Evolutionary conservation across 1,140 invertebrate genomes (phyloP).

Genomic region (Drosophila aff.): DNA sequence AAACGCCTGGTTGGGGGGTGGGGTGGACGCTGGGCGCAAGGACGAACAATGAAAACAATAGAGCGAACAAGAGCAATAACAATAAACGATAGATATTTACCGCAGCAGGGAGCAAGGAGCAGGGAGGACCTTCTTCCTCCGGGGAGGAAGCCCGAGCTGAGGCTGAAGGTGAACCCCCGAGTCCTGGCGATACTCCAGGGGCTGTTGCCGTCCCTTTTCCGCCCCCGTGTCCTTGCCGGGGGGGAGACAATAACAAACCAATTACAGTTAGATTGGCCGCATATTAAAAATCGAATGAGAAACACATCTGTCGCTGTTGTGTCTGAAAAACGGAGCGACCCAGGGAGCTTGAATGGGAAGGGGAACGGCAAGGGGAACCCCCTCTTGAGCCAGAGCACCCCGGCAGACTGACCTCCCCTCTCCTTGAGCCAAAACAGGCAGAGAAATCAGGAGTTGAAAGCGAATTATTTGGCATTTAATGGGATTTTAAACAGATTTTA

Average conservation of each 20-base stretch:
- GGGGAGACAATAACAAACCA: constrained; percentile 85
- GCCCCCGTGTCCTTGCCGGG: constrained; percentile 44
- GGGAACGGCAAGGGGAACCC: background rate
- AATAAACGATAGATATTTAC: constrained; percentile 83
- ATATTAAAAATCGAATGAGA: constrained; percentile 85
- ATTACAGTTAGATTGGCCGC: constrained; percentile 85
- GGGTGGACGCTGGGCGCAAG: constrained; percentile 13
- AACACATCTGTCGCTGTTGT: constrained; percentile 82
- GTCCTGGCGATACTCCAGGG: constrained; percentile 28
- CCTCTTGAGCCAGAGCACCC: background rate
- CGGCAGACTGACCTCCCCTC: background rate
- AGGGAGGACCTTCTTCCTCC: background rate
- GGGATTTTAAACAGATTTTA: background rate
- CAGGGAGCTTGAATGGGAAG: background rate
- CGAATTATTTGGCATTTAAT: background rate
- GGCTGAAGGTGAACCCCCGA: constrained; percentile 25
- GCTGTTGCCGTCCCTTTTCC: constrained; percentile 26
- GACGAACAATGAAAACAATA: constrained; percentile 71
- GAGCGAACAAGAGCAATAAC: constrained; percentile 82
- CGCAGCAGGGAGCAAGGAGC: constrained; percentile 74
- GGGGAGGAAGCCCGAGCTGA: background rate
- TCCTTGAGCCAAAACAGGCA: background rate
- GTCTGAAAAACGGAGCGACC: constrained; percentile 19
- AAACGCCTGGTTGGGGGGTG: constrained; percentile 14
- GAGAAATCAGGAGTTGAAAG: background rate